Evolutionary conservation across 2,113 vertebrate species (phyloP).

Genomic region (Oplegnathus fasciatus): DNA sequence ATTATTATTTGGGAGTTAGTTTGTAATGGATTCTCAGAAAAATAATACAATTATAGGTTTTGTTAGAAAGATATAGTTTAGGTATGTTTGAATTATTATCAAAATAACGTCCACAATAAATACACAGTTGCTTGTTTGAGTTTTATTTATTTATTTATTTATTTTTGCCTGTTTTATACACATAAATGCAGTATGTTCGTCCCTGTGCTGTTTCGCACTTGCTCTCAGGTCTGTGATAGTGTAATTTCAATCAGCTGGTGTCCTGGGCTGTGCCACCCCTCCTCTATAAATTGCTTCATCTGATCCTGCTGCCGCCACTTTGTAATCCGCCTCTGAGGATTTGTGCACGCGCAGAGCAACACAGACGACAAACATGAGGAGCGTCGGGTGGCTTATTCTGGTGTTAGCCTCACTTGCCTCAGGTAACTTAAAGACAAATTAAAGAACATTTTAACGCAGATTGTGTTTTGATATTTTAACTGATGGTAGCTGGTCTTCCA

Average conservation of each 20-base stretch:
- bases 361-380: conserved; percentile 42
- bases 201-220: background rate
- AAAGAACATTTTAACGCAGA: background rate
- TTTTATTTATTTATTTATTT: too few relatives aligned
- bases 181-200: background rate
- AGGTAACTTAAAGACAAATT: conserved; percentile 55
- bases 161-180: background rate
- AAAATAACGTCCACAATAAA: too few relatives aligned
- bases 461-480: background rate
- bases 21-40: background rate
- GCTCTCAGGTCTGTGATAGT: background rate
- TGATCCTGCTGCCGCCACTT: background rate
- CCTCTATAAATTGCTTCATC: conserved; percentile 48
- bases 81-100: too few relatives aligned
- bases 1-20: background rate
- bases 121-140: too few relatives aligned
- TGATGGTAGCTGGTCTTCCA: background rate
- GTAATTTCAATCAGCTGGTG: background rate
- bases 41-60: background rate
- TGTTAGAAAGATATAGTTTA: background rate
- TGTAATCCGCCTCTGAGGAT: background rate
- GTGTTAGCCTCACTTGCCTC: conserved; percentile 31
- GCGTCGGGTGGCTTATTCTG: background rate
- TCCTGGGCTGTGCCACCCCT: conserved; percentile 10
- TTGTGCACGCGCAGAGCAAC: background rate